Percentiles rank a stretch among this genome's conserved stretches.
Conservation (phyloP, 2,888 invertebrate genomes). For the Amphipyra berbera region DNA sequence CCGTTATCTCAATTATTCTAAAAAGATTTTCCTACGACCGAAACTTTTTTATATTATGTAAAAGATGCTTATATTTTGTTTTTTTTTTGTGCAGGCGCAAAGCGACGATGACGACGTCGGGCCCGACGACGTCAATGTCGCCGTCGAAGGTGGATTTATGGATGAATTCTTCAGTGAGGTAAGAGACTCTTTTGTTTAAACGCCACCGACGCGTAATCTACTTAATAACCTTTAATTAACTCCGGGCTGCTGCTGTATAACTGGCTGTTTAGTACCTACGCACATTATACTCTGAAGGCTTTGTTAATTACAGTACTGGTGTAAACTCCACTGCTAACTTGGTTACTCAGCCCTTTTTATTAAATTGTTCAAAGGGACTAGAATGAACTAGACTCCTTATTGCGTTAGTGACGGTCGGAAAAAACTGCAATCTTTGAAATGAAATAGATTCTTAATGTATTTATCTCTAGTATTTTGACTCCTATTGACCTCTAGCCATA, state of each 20-base stretch:
- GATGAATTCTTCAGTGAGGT: conserved; percentile 99
- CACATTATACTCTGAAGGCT: conserved; percentile 53
- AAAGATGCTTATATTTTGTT: conserved; percentile 5
- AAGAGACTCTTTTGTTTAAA: conserved; percentile 73
- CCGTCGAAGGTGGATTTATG: conserved; percentile 99
- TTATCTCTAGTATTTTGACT: conserved; percentile 1
- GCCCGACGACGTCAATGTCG: conserved; percentile 98
- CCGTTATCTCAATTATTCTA: too few species aligned
- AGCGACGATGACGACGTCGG: conserved; percentile 99
- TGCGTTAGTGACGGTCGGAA: not conserved
- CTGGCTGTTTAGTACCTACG: conserved; percentile 32
- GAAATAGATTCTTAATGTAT: not conserved
- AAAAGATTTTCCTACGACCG: too few species aligned
- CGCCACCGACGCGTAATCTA: conserved; percentile 19
- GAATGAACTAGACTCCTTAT: conserved; percentile 5
- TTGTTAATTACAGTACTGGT: conserved; percentile 54
- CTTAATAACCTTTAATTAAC: conserved; percentile 46
- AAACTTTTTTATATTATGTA: not conserved
- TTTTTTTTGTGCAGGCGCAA: conserved; percentile 94
- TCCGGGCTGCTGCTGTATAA: conserved; percentile 17
- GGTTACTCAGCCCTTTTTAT: conserved; percentile 29
- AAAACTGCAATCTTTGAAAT: conserved; percentile 6
- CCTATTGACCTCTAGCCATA: not conserved
- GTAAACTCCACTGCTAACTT: conserved; percentile 37
- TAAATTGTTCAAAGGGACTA: conserved; percentile 19